These are phyloP conservation scores for Fulmarus glacialis DNA, from an alignment of 2,113 vertebrate genomes.

Conservation along the genomic window DNA sequence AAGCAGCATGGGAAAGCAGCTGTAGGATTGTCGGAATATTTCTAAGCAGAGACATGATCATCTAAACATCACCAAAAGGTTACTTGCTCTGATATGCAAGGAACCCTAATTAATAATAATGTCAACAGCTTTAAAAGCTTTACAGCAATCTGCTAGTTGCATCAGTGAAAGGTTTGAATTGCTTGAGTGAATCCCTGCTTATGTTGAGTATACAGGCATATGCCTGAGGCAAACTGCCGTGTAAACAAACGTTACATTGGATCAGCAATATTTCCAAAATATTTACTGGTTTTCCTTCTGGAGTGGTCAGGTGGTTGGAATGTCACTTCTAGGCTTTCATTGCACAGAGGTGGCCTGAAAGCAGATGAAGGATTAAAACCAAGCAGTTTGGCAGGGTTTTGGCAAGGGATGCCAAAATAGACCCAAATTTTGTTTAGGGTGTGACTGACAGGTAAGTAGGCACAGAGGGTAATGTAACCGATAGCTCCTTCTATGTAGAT, in stretches of 20 bases:
- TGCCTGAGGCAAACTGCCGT: not conserved
- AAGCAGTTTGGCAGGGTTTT: not conserved
- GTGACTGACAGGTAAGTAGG: not conserved
- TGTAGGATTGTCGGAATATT: constrained; percentile 6
- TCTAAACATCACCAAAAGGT: constrained; percentile 8
- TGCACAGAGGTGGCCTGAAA: not conserved
- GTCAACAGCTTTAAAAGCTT: constrained; percentile 24
- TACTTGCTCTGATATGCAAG: not conserved
- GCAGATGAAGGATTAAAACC: not conserved
- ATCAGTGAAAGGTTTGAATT: constrained; percentile 17
- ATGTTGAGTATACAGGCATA: not conserved
- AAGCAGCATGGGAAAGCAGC: not conserved
- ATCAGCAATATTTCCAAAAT: not conserved
- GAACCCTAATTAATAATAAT: constrained; percentile 13
- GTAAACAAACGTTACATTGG: not conserved
- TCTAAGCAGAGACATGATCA: not conserved
- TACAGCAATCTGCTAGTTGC: not conserved
- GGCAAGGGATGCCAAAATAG: not conserved
- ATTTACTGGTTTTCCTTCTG: not conserved
- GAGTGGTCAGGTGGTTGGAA: not conserved
- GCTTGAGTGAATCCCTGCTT: not conserved
- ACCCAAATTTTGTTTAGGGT: not conserved
- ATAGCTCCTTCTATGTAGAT: not conserved
- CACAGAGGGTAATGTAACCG: not conserved
- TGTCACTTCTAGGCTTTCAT: not conserved